Conservation (phyloP, 2,888 invertebrate species). For the Eupithecia centaureata region DNA sequence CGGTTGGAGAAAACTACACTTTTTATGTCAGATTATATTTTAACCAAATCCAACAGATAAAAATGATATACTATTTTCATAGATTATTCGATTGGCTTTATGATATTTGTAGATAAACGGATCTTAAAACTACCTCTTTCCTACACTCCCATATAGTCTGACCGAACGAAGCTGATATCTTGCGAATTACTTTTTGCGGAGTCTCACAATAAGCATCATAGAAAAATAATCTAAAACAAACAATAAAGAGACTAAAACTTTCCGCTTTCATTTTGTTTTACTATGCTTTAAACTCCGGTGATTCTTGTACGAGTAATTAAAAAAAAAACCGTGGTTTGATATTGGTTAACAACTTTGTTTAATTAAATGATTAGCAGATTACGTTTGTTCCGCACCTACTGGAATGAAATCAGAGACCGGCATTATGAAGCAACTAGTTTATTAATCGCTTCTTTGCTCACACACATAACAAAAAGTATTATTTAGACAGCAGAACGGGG, state of each 20-base stretch:
- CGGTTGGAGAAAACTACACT: not conserved
- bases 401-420: not conserved
- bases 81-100: not conserved
- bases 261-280: conserved; percentile 1
- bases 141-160: conserved; percentile 21
- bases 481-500: conserved; percentile 32
- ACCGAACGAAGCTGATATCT: conserved; percentile 8
- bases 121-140: conserved; percentile 10
- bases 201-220: conserved; percentile 4
- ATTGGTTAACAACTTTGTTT: not conserved
- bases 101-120: conserved; percentile 10
- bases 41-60: not conserved
- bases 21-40: not conserved
- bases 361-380: not conserved
- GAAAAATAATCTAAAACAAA: not conserved
- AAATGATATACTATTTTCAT: not conserved
- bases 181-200: not conserved
- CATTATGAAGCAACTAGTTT: conserved; percentile 12
- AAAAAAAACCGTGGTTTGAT: not conserved
- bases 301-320: not conserved
- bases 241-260: not conserved
- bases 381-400: not conserved
- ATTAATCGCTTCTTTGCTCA: conserved; percentile 27
- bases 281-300: not conserved
- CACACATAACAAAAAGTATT: conserved; percentile 10